phyloP scores from a whole-genome alignment of 2,113 vertebrate species.

The Coracopsis vasa region DNA sequence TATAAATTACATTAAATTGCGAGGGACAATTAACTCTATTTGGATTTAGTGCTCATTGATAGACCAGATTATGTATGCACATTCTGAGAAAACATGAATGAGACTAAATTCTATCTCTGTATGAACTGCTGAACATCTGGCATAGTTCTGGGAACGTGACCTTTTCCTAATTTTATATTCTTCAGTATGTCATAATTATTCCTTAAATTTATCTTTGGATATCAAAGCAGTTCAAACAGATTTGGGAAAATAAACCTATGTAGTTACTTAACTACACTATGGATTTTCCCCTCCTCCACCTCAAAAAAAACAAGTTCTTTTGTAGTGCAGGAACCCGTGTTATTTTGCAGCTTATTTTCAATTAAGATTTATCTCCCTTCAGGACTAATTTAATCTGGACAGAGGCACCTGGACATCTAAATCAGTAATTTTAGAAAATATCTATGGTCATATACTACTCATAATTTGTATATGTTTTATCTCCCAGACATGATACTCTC shows the following conservation, averaged over 20 bases:
- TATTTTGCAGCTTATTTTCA: not conserved
- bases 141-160: not conserved
- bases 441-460: not conserved
- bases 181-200: not conserved
- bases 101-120: not conserved
- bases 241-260: not conserved
- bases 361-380: not conserved
- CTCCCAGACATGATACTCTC: not conserved
- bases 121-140: not conserved
- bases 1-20: not conserved
- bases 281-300: accelerated
- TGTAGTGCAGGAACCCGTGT: not conserved
- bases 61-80: not conserved
- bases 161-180: not conserved
- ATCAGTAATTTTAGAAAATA: not conserved
- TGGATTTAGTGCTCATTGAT: not conserved
- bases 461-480: not conserved
- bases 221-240: not conserved
- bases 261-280: not conserved
- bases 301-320: not conserved
- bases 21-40: not conserved
- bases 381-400: not conserved
- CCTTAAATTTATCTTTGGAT: not conserved
- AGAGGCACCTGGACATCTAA: not conserved
- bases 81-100: not conserved